phyloP scores from a whole-genome alignment of 2,113 vertebrate species.

The Pteronura brasiliensis region DNA sequence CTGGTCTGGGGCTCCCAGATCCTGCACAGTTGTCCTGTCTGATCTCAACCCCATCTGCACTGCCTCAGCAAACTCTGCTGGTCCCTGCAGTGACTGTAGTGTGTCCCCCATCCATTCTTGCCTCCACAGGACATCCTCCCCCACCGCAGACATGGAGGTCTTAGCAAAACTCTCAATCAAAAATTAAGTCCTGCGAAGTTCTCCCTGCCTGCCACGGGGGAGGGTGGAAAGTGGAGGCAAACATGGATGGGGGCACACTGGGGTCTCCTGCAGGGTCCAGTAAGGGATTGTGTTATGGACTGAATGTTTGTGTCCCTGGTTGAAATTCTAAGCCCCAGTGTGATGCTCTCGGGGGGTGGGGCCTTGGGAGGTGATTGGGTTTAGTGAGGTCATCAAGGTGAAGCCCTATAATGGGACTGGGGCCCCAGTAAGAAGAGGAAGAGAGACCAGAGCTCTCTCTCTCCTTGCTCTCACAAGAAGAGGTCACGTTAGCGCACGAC shows the following conservation, averaged over 20 bases:
- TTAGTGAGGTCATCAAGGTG: background rate
- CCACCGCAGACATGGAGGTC: rapidly evolving
- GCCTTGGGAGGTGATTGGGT: background rate
- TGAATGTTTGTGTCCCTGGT: background rate
- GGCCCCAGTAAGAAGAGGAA: background rate
- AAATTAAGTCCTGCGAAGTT: background rate
- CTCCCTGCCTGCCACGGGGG: background rate
- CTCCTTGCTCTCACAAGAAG: background rate
- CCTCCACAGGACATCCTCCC: too few relatives aligned
- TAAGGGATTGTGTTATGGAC: background rate
- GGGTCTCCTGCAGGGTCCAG: background rate
- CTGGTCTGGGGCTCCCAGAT: background rate
- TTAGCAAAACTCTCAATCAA: background rate
- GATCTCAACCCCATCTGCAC: background rate
- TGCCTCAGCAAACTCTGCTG: background rate
- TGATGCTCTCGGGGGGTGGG: background rate
- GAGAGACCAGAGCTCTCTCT: background rate
- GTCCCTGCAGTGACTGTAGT: too few relatives aligned
- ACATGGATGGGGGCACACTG: background rate
- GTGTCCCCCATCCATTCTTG: too few relatives aligned
- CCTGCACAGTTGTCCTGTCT: background rate
- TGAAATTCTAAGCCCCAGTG: background rate
- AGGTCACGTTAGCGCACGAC: background rate
- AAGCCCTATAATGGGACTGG: background rate
- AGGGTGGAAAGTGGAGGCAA: background rate